phyloP scores from a whole-genome alignment of 2,888 invertebrate genomes.

The Prenolepis imparis region DNA sequence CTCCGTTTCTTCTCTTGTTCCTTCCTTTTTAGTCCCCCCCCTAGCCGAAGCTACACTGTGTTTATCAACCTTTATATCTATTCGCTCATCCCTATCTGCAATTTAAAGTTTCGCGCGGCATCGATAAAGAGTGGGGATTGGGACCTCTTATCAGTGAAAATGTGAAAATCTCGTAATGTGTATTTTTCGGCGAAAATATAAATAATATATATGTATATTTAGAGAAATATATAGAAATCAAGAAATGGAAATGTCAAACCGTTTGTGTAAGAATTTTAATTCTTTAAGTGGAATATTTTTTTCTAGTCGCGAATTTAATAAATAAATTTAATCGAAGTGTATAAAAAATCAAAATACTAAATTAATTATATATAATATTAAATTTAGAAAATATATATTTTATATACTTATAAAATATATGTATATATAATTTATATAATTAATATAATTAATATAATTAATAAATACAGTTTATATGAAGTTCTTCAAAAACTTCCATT shows the following conservation, averaged over 20 bases:
- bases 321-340: background rate
- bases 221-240: background rate
- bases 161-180: background rate
- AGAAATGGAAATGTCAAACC: background rate
- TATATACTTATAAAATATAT: too few species aligned
- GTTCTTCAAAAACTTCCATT: background rate
- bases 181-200: background rate
- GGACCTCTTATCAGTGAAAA: background rate
- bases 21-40: slow-evolving; percentile 16
- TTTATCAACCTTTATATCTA: slow-evolving; percentile 22
- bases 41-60: background rate
- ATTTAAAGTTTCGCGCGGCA: background rate
- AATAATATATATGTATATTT: too few species aligned
- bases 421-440: too few species aligned
- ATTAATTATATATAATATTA: too few species aligned
- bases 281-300: background rate
- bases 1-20: slow-evolving; percentile 11
- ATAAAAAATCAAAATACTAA: too few species aligned
- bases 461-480: background rate
- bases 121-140: background rate
- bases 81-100: background rate
- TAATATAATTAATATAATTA: too few species aligned
- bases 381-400: too few species aligned
- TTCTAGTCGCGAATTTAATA: background rate
- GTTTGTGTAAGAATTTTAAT: background rate